A percentile compares a stretch with the other conserved stretches of the same genome.
Evolutionary conservation across 2,888 invertebrate species (phyloP).

Genomic region (Agonopterix alstromeriana): DNA sequence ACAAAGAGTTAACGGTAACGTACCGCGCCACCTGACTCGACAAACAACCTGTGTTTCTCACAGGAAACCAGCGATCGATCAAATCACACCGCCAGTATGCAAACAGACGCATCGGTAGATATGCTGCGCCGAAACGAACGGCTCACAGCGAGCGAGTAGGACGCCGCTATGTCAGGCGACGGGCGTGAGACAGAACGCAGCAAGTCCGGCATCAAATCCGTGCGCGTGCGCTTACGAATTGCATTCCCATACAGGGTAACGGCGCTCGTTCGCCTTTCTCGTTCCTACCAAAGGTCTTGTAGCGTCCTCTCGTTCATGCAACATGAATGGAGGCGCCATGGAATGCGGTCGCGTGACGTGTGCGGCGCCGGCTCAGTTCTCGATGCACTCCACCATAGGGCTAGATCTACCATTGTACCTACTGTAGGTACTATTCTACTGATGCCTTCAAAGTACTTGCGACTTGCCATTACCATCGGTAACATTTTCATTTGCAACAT

Average conservation of each 20-base stretch:
- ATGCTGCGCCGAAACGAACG: constrained; percentile 42
- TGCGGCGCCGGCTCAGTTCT: constrained; percentile 76
- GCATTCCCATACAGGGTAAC: constrained; percentile 70
- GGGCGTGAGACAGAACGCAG: constrained; percentile 45
- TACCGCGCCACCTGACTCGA: constrained; percentile 54
- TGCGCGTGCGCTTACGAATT: constrained; percentile 70
- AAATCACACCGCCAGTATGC: constrained; percentile 62
- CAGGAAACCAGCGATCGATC: constrained; percentile 66
- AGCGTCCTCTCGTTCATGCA: constrained; percentile 53
- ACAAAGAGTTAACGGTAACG: constrained; percentile 52
- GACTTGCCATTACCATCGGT: no score
- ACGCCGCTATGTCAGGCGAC: constrained; percentile 34
- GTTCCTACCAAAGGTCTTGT: constrained; percentile 47
- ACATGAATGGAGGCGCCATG: constrained; percentile 73
- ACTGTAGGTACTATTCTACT: constrained; percentile 1
- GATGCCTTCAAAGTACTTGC: no score
- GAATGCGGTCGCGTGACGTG: constrained; percentile 80
- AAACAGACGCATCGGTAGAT: constrained; percentile 56
- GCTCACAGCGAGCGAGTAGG: constrained; percentile 36
- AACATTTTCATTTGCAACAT: no score
- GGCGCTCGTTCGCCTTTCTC: constrained; percentile 58
- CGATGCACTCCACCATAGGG: constrained; percentile 68
- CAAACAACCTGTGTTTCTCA: constrained; percentile 66
- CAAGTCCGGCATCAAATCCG: constrained; percentile 56
- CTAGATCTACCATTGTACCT: constrained; percentile 41